phyloP scores from a whole-genome alignment of 2,113 vertebrate genomes.

The Perca schrenkii region DNA sequence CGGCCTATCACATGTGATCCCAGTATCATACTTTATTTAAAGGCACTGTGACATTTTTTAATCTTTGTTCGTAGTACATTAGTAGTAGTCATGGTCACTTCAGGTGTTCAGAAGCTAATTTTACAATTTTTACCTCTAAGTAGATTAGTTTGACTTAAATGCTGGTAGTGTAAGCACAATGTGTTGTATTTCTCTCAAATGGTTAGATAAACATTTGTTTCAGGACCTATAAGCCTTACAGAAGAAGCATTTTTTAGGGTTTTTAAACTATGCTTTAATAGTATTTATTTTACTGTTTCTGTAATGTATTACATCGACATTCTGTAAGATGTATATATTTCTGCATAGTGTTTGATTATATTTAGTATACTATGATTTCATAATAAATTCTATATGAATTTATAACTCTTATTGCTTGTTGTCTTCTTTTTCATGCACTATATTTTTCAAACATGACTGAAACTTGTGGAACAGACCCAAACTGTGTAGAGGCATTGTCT shows the following conservation, averaged over 20 bases:
- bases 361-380: conserved; percentile 60
- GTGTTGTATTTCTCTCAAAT: conserved; percentile 39
- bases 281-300: conserved; percentile 62
- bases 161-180: conserved; percentile 28
- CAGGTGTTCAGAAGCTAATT: conserved; percentile 9
- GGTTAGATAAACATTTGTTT: conserved; percentile 31
- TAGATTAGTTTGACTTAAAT: conserved; percentile 36
- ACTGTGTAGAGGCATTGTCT: conserved; percentile 3
- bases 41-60: conserved; percentile 24
- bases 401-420: conserved; percentile 2
- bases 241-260: conserved; percentile 27
- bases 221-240: conserved; percentile 57
- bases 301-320: conserved; percentile 43
- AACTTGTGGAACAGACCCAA: conserved; percentile 30
- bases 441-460: conserved; percentile 11
- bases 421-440: neutral
- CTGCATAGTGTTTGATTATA: conserved; percentile 44
- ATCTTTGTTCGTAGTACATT: neutral
- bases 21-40: conserved; percentile 1
- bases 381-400: conserved; percentile 63
- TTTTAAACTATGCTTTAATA: conserved; percentile 55
- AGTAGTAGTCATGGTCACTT: neutral
- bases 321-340: conserved; percentile 61
- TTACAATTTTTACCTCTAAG: conserved; percentile 18
- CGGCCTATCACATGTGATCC: neutral